Percentiles rank a stretch among this genome's conserved stretches.
Conservation (phyloP, 2,888 invertebrate species). For the Dolomedes plantarius region DNA sequence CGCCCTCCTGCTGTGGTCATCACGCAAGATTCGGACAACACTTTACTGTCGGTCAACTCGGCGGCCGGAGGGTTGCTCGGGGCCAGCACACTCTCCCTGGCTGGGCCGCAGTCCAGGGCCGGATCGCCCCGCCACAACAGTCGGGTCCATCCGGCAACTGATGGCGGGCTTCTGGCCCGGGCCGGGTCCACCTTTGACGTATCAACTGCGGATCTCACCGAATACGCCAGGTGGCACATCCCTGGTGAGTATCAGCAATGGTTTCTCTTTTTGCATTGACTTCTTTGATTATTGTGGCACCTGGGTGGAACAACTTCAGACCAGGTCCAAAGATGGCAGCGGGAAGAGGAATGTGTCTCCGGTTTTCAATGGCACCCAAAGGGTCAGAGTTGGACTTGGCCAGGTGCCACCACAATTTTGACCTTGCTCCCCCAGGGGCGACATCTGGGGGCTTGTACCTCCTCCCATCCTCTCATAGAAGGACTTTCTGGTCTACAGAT, state of each 20-base stretch:
- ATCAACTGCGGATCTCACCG: neutral
- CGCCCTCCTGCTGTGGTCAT: constrained; percentile 70
- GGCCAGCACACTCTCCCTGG: constrained; percentile 49
- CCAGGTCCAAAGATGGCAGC: too few relatives aligned
- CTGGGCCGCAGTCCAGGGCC: constrained; percentile 37
- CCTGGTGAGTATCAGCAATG: neutral
- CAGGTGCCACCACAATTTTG: too few relatives aligned
- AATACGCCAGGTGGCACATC: constrained; percentile 7
- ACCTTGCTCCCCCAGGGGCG: too few relatives aligned
- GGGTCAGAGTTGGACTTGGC: too few relatives aligned
- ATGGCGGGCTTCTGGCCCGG: constrained; percentile 39
- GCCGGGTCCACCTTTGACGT: constrained; percentile 35
- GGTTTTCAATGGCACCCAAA: too few relatives aligned
- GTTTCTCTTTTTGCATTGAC: too few relatives aligned
- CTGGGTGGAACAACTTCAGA: too few relatives aligned
- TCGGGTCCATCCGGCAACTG: constrained; percentile 48
- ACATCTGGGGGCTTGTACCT: too few relatives aligned
- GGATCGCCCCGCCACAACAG: constrained; percentile 58
- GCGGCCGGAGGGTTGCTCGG: constrained; percentile 43
- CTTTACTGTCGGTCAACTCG: constrained; percentile 38
- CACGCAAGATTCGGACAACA: constrained; percentile 63
- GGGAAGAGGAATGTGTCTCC: too few relatives aligned
- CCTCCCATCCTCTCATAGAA: too few relatives aligned
- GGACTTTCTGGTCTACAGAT: too few relatives aligned
- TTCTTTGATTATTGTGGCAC: too few relatives aligned